These are phyloP conservation scores for Progne subis DNA, from an alignment of 2,113 vertebrate species.

Conservation along the genomic window DNA sequence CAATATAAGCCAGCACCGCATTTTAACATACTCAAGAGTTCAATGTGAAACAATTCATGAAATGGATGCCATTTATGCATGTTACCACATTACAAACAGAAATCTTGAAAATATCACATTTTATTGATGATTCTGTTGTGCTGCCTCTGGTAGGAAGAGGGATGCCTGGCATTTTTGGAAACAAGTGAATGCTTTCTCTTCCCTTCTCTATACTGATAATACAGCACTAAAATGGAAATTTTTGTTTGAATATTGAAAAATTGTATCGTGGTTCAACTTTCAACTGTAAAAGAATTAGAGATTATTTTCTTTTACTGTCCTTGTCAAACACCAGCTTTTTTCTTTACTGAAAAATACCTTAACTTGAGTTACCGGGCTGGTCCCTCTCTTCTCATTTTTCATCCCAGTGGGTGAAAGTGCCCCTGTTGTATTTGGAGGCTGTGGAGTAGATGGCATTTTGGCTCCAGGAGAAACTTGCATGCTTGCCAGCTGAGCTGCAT, in stretches of 20 bases:
- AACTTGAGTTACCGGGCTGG: slow-evolving; percentile 94
- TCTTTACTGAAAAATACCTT: slow-evolving; percentile 76
- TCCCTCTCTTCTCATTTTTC: slow-evolving; percentile 98
- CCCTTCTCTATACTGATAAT: slow-evolving; percentile 35
- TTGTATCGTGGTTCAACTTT: background rate
- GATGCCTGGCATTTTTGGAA: slow-evolving; percentile 69
- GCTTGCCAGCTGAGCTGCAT: slow-evolving; percentile 97
- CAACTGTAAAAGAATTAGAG: slow-evolving; percentile 11
- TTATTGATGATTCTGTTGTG: slow-evolving; percentile 57
- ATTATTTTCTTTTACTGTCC: slow-evolving; percentile 1
- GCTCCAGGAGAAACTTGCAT: slow-evolving; percentile 99
- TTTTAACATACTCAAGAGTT: background rate
- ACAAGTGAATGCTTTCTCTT: slow-evolving; percentile 63
- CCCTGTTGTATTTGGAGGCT: slow-evolving; percentile 88
- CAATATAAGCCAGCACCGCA: background rate
- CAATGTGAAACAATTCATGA: background rate
- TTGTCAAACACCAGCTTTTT: background rate
- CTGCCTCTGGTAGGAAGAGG: slow-evolving; percentile 47
- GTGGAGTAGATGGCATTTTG: slow-evolving; percentile 95
- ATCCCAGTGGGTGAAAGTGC: slow-evolving; percentile 93
- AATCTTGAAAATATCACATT: slow-evolving; percentile 46
- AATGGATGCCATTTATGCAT: slow-evolving; percentile 31
- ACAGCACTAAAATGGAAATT: slow-evolving; percentile 7
- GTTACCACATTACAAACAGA: slow-evolving; percentile 53
- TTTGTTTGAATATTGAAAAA: slow-evolving; percentile 4